phyloP scores from a whole-genome alignment of 2,113 vertebrate genomes.

The Callaeas wilsoni region DNA sequence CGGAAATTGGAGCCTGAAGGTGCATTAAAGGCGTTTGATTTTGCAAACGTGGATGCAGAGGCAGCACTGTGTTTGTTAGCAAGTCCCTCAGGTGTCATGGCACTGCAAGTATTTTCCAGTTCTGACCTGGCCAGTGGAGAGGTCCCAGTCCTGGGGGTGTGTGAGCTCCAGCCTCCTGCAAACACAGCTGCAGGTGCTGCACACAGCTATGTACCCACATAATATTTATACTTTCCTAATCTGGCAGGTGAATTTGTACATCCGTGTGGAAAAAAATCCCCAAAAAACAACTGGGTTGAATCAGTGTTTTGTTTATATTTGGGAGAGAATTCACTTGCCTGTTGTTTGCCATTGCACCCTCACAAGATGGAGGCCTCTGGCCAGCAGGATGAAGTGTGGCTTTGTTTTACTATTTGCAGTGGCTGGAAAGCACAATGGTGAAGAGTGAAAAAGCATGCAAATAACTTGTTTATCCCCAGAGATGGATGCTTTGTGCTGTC shows the following conservation, averaged over 20 bases:
- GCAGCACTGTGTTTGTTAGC: not conserved
- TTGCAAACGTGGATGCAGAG: not conserved
- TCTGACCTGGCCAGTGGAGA: not conserved
- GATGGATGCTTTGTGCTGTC: constrained; percentile 10
- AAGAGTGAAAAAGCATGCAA: not conserved
- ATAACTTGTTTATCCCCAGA: constrained; percentile 32
- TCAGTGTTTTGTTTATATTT: not conserved
- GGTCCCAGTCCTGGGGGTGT: not conserved
- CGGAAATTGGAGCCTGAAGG: not conserved
- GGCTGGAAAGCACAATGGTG: not conserved
- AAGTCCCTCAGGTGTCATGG: not conserved
- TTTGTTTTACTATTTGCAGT: constrained; percentile 33
- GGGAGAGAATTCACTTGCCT: not conserved
- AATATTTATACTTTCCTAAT: not conserved
- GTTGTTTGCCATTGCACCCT: not conserved
- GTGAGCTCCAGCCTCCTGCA: not conserved
- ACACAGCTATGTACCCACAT: not conserved
- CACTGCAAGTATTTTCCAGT: not conserved
- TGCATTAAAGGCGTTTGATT: not conserved
- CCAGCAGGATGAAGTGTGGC: not conserved
- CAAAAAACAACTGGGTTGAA: not conserved
- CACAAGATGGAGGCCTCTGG: not conserved
- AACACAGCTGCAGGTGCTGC: not conserved
- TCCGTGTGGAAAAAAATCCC: too few species aligned
- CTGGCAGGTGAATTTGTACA: not conserved